Evolutionary conservation across 2,888 invertebrate genomes (phyloP), one percentile per base, ranked within the genome.

Genomic region (Drosophila nr. medialis): DNA sequence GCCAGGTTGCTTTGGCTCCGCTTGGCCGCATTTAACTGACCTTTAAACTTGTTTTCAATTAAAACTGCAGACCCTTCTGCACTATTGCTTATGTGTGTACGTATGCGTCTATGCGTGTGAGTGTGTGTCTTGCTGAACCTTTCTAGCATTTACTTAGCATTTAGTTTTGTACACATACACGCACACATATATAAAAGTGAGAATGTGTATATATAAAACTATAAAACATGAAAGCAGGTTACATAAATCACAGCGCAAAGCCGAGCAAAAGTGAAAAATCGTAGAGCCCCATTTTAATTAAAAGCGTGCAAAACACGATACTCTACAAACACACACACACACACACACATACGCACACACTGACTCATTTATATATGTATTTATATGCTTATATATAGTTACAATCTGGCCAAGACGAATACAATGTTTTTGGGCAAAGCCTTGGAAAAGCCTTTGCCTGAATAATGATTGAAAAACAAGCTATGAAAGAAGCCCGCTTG

Each of bases 391-490:
- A 67, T 55, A 34, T 67, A 49, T 67, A 49, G 67, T 67, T 50
- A 68, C 63, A 77, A 58, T 72, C 72, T 75, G 71, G 63, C 42
- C 61, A 74, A 73, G 75, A 72, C 85, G 80, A 81, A 80, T 74
- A 88, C 75, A 84, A 83, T 84, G 86, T 81, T 81, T 83, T 76
- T 64, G 73, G 80, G 83, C 65, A 84, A 86, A 89, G 80, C 82
- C 87, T 78, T 75, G 72, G 70, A 65, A 86, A 86, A 86, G 83
- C 88, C 88, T 89, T 81, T 81, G 80, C 82, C 88, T 85, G 90
- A 89, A 88, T 90, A 86, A 86, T 89, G 89, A 90, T 86, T 88
- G 90, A 90, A 90, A 84, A 86, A 88, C 90, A 86, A 90, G 90
- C 88, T 81, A 81, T 69, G 74, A 75, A 77, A 72, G 63, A 51